Conservation (phyloP, 2,797 vertebrate species). For the Mionectes olivaceus region DNA sequence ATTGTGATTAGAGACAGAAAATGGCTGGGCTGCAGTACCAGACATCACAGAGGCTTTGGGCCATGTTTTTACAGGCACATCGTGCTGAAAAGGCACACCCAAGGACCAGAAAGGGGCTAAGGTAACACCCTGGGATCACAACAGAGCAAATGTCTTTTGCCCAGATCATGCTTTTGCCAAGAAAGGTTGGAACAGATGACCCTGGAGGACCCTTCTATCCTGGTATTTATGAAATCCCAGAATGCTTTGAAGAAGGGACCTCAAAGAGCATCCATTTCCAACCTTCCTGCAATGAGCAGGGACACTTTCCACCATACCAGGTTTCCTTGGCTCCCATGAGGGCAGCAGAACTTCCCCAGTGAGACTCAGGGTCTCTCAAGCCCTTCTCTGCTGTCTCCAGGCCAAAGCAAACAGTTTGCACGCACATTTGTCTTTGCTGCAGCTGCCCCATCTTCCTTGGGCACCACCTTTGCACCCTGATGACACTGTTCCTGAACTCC, state of each 20-base stretch:
- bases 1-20: background rate
- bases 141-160: background rate
- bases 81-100: background rate
- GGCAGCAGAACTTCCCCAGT: background rate
- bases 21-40: background rate
- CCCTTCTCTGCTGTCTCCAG: background rate
- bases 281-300: background rate
- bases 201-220: background rate
- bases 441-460: background rate
- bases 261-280: background rate
- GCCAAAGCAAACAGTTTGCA: background rate
- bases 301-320: background rate
- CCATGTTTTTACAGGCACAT: background rate
- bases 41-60: background rate
- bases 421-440: background rate
- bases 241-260: background rate
- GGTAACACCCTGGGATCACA: background rate
- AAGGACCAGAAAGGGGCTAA: background rate
- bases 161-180: background rate
- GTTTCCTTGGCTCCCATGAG: background rate
- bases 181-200: background rate
- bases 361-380: background rate
- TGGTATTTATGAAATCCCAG: background rate
- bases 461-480: background rate
- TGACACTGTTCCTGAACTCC: fast-evolving